Evolutionary conservation across 2,113 vertebrate species (phyloP).

Genomic region (Apodemus speciosus): DNA sequence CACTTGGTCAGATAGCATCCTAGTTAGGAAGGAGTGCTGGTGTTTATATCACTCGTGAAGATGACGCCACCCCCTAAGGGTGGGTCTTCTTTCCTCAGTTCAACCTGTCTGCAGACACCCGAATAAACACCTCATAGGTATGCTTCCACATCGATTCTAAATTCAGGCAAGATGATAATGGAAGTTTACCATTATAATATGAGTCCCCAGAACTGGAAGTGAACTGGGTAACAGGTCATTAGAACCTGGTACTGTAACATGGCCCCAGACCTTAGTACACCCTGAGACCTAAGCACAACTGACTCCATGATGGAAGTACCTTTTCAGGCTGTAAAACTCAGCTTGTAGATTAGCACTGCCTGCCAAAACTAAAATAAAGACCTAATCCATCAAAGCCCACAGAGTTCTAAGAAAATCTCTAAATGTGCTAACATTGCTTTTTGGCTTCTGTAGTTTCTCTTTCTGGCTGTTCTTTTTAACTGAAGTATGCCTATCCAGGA

Average conservation of each 20-base stretch:
- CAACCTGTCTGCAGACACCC: neutral
- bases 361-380: neutral
- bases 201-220: slow-evolving; percentile 21
- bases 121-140: too few species aligned
- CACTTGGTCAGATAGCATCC: neutral
- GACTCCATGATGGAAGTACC: neutral
- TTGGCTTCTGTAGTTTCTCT: neutral
- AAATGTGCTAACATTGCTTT: neutral
- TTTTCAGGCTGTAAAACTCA: neutral
- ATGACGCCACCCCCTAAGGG: neutral
- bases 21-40: neutral
- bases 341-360: neutral
- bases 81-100: neutral
- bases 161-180: neutral
- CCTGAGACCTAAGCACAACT: neutral
- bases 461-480: neutral
- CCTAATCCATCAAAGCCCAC: neutral
- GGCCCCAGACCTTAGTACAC: neutral
- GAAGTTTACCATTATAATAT: neutral
- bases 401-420: neutral
- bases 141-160: neutral
- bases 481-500: neutral
- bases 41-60: neutral
- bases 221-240: slow-evolving; percentile 29
- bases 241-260: neutral